phyloP scores from a whole-genome alignment of 2,797 vertebrate species.

The Sarcophilus harrisii region DNA sequence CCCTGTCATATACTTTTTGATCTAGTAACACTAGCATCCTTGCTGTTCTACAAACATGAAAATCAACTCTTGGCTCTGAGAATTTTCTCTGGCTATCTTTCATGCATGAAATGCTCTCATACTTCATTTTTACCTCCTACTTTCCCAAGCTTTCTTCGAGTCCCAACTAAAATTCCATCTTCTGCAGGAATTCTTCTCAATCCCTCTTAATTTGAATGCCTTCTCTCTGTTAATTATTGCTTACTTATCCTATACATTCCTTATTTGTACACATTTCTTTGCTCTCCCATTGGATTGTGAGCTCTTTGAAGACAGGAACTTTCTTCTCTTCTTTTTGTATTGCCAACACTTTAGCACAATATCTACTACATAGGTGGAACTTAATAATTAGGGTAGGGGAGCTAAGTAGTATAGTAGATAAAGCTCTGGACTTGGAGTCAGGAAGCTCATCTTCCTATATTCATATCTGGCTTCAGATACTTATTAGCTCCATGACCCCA shows the following conservation, averaged over 20 bases:
- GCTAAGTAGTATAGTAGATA: background rate
- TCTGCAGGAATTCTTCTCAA: background rate
- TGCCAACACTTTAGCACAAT: background rate
- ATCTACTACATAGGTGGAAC: background rate
- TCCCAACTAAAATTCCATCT: background rate
- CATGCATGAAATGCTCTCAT: background rate
- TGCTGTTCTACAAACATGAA: background rate
- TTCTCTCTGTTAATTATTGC: background rate
- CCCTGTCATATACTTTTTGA: background rate
- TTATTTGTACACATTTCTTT: background rate
- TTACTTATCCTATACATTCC: background rate
- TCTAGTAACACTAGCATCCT: background rate
- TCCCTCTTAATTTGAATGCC: background rate
- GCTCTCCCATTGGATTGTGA: background rate
- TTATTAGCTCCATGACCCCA: background rate
- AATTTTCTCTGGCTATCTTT: background rate
- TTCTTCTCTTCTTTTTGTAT: background rate
- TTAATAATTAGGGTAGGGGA: background rate
- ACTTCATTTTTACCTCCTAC: background rate
- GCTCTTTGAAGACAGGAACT: background rate
- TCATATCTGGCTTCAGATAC: background rate
- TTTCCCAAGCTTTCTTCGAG: background rate
- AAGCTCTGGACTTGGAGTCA: background rate
- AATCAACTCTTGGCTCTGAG: background rate
- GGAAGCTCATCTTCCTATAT: background rate